Evolutionary conservation across 2,797 vertebrate species (phyloP).

Genomic region (Lycodopsis pacificus): DNA sequence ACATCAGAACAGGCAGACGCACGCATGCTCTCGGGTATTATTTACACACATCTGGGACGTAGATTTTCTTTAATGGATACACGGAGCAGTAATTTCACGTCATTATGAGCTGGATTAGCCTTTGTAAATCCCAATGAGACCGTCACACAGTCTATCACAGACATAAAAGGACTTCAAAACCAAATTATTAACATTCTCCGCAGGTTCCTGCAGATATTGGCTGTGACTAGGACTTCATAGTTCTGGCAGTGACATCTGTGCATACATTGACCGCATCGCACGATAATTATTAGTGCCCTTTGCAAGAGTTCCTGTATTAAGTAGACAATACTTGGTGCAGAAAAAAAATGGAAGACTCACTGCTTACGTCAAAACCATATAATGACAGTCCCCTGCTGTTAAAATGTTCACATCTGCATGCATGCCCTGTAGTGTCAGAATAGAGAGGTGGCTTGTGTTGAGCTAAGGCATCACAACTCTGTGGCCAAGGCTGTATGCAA

Average conservation of each 20-base stretch:
- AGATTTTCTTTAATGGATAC: slow-evolving; percentile 43
- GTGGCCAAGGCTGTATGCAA: neutral
- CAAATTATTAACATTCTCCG: slow-evolving; percentile 57
- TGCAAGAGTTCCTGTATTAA: slow-evolving; percentile 54
- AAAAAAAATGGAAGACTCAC: neutral
- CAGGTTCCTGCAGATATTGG: slow-evolving; percentile 61
- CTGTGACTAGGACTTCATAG: slow-evolving; percentile 63
- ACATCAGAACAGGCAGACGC: slow-evolving; percentile 23
- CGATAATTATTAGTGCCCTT: slow-evolving; percentile 56
- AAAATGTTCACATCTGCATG: slow-evolving; percentile 26
- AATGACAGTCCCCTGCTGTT: slow-evolving; percentile 51
- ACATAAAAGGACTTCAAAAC: slow-evolving; percentile 37
- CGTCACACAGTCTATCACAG: slow-evolving; percentile 27
- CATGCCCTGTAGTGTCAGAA: slow-evolving; percentile 15
- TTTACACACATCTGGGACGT: slow-evolving; percentile 47
- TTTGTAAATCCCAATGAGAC: slow-evolving; percentile 37
- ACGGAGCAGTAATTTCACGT: slow-evolving; percentile 24
- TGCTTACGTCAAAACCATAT: slow-evolving; percentile 38
- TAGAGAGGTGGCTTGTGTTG: slow-evolving; percentile 11
- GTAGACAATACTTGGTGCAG: neutral
- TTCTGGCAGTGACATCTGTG: slow-evolving; percentile 64
- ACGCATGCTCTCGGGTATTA: slow-evolving; percentile 26
- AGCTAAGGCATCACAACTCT: slow-evolving; percentile 21
- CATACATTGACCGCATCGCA: slow-evolving; percentile 57
- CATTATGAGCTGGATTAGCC: slow-evolving; percentile 42